phyloP scores from a whole-genome alignment of 2,888 invertebrate genomes.

The Zaprionus bogoriensis region DNA sequence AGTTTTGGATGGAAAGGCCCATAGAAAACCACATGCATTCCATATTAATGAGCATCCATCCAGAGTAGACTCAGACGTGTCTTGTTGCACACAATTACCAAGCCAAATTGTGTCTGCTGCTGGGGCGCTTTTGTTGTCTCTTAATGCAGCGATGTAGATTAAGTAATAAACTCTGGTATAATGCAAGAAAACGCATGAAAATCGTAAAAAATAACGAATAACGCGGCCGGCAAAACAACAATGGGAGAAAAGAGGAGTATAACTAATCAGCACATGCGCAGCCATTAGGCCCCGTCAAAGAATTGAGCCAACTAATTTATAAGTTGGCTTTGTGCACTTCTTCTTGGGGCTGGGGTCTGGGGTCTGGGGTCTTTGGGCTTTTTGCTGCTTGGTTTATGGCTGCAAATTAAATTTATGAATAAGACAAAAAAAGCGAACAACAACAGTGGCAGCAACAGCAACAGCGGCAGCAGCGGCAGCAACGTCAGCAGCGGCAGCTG shows the following conservation, averaged over 20 bases:
- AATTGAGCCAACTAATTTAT: slow-evolving; percentile 55
- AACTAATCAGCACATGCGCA: slow-evolving; percentile 74
- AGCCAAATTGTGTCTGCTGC: slow-evolving; percentile 52
- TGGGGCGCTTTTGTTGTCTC: slow-evolving; percentile 39
- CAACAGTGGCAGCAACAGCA: slow-evolving; percentile 25
- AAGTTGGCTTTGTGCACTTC: slow-evolving; percentile 16
- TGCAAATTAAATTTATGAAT: slow-evolving; percentile 72
- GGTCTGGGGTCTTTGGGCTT: slow-evolving; percentile 12
- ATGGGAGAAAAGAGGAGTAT: slow-evolving; percentile 65
- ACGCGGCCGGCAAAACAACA: slow-evolving; percentile 30
- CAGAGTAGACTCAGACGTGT: slow-evolving; percentile 11
- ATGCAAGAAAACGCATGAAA: slow-evolving; percentile 47
- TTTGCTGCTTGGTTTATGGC: slow-evolving; percentile 44
- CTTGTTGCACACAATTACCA: slow-evolving; percentile 37
- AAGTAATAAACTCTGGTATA: slow-evolving; percentile 64
- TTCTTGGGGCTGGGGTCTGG: too few relatives aligned
- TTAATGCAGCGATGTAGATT: slow-evolving; percentile 51
- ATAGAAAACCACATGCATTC: slow-evolving; percentile 39
- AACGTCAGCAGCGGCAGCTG: slow-evolving; percentile 25
- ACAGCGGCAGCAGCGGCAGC: slow-evolving; percentile 14
- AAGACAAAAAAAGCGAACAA: slow-evolving; percentile 21
- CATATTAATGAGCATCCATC: slow-evolving; percentile 56
- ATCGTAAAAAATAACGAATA: slow-evolving; percentile 2
- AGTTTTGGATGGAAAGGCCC: slow-evolving; percentile 5
- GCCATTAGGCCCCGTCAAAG: slow-evolving; percentile 51